phyloP scores from a whole-genome alignment of 2,113 vertebrate species.

The Oreochromis spilurus region DNA sequence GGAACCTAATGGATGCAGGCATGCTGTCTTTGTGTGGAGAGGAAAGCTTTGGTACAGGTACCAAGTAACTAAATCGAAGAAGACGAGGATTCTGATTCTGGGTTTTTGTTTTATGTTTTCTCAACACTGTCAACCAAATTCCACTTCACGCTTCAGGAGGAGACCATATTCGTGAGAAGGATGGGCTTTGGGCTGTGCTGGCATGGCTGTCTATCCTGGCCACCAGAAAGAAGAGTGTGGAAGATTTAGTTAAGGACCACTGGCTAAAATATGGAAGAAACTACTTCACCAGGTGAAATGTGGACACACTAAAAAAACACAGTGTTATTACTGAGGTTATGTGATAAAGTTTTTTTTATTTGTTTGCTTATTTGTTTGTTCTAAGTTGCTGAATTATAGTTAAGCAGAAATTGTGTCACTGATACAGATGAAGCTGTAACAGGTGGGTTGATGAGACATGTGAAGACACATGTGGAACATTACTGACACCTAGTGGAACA shows the following conservation, averaged over 20 bases:
- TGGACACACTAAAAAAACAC: neutral
- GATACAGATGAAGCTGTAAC: neutral
- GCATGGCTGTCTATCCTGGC: constrained; percentile 96
- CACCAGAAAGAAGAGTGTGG: constrained; percentile 83
- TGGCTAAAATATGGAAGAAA: constrained; percentile 95
- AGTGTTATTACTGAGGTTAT: neutral
- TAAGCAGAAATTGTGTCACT: neutral
- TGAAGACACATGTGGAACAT: neutral
- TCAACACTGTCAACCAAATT: neutral
- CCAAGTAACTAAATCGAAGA: neutral
- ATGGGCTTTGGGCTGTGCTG: constrained; percentile 94
- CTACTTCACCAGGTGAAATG: constrained; percentile 88
- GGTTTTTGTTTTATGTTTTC: neutral
- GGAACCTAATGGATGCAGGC: constrained; percentile 95
- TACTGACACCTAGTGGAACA: constrained; percentile 48
- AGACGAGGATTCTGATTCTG: neutral
- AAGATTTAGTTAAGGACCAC: constrained; percentile 90
- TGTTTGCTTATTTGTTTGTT: neutral
- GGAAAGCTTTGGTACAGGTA: constrained; percentile 96
- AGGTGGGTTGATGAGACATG: neutral
- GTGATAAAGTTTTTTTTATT: neutral
- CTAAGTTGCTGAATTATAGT: neutral
- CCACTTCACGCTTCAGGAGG: constrained; percentile 73
- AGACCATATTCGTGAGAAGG: constrained; percentile 95
- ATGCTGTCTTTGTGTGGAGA: constrained; percentile 94